These are phyloP conservation scores for Cataglyphis albicans DNA, from an alignment of 2,888 invertebrate species.

Conservation along the genomic window DNA sequence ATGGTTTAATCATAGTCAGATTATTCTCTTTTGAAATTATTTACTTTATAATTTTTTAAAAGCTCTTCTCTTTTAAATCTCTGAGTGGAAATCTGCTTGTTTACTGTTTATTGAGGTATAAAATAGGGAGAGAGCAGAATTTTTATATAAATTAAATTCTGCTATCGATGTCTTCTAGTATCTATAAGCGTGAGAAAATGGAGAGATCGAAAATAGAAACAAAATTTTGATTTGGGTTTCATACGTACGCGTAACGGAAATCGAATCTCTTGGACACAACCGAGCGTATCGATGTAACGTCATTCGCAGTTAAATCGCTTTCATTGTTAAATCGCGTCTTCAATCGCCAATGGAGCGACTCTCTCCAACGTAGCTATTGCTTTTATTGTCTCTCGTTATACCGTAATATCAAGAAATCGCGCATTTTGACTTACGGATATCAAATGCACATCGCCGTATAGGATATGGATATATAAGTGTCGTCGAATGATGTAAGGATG, in stretches of 20 bases:
- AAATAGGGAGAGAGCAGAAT: background rate
- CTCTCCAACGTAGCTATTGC: constrained; percentile 2
- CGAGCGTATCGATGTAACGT: background rate
- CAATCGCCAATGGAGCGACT: constrained; percentile 10
- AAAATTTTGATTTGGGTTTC: background rate
- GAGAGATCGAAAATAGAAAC: background rate
- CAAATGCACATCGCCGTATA: constrained; percentile 34
- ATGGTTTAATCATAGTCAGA: background rate
- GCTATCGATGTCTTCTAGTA: background rate
- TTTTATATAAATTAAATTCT: background rate
- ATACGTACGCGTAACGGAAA: background rate
- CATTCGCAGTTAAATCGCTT: constrained; percentile 2
- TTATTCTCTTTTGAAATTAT: background rate
- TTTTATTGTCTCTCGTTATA: constrained; percentile 53
- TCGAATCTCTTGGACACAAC: background rate
- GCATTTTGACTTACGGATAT: constrained; percentile 9
- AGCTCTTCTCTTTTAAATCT: background rate
- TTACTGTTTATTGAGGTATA: background rate
- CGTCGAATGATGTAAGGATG: constrained; percentile 51
- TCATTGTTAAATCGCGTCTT: constrained; percentile 29
- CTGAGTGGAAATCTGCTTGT: background rate
- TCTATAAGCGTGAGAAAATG: constrained; percentile 1
- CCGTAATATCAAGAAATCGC: constrained; percentile 41
- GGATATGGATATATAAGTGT: constrained; percentile 33
- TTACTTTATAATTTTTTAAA: background rate